phyloP scores from a whole-genome alignment of 2,888 invertebrate species.

The Drosophila acutilabella region DNA sequence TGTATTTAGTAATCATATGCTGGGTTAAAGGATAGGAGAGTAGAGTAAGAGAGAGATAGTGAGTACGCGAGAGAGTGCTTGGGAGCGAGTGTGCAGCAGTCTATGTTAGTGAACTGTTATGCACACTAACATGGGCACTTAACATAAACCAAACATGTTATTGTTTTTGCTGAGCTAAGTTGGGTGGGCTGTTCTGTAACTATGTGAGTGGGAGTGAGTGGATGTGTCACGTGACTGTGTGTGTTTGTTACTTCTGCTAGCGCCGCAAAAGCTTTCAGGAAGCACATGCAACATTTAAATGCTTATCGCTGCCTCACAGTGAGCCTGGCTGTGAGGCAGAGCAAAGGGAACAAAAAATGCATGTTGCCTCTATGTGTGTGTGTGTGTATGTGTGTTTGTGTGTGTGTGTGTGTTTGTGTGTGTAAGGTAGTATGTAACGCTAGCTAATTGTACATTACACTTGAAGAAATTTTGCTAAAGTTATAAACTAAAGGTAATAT shows the following conservation, averaged over 20 bases:
- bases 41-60: not conserved
- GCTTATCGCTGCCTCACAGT: constrained; percentile 24
- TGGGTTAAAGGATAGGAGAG: constrained; percentile 12
- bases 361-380: constrained; percentile 1
- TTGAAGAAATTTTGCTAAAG: constrained; percentile 73
- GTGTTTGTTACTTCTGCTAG: constrained; percentile 19
- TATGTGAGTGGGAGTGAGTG: constrained; percentile 8
- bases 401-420: constrained; percentile 12
- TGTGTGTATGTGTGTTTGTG: constrained; percentile 14
- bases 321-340: constrained; percentile 17
- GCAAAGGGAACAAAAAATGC: constrained; percentile 15
- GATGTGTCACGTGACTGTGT: constrained; percentile 11
- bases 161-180: constrained; percentile 20
- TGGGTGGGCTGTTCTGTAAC: constrained; percentile 31
- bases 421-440: constrained; percentile 40
- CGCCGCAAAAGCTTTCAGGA: constrained; percentile 49
- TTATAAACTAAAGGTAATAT: constrained; percentile 36
- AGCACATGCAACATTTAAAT: constrained; percentile 18
- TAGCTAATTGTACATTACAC: constrained; percentile 72
- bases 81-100: not conserved
- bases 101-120: constrained; percentile 12
- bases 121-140: not conserved
- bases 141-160: constrained; percentile 13
- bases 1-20: constrained; percentile 2
- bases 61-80: not conserved